Evolutionary conservation across 2,797 vertebrate genomes (phyloP).

Genomic region (Phrynocephalus forsythii): DNA sequence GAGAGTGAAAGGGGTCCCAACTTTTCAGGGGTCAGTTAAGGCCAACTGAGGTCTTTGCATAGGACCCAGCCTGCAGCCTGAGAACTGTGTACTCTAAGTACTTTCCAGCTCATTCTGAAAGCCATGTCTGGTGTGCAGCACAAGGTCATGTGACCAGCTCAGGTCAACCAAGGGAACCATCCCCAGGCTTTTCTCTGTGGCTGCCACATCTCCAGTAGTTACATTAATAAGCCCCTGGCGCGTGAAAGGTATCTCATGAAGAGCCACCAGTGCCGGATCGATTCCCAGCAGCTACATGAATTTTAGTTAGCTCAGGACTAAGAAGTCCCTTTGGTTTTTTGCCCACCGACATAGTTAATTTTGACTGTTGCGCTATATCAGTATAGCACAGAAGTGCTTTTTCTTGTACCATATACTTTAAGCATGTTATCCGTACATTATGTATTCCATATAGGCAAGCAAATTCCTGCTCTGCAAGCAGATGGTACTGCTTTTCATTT

Average conservation of each 20-base stretch:
- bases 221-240: not conserved
- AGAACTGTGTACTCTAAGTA: not conserved
- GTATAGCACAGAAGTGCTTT: slow-evolving; percentile 59
- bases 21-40: not conserved
- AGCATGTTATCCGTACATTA: slow-evolving; percentile 69
- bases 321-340: slow-evolving; percentile 58
- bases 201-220: not conserved
- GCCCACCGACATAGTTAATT: slow-evolving; percentile 61
- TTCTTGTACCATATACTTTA: slow-evolving; percentile 72
- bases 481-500: slow-evolving; percentile 78
- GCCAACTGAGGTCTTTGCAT: not conserved
- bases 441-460: slow-evolving; percentile 76
- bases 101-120: not conserved
- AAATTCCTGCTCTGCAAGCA: slow-evolving; percentile 79
- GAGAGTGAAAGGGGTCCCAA: not conserved
- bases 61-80: not conserved
- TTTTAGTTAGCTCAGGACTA: slow-evolving; percentile 53
- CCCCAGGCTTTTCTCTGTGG: not conserved
- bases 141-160: not conserved
- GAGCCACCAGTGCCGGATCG: slow-evolving; percentile 9
- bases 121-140: not conserved
- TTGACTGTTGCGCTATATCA: slow-evolving; percentile 45
- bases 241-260: slow-evolving; percentile 24
- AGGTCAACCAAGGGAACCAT: too few relatives aligned
- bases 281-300: slow-evolving; percentile 44